These are phyloP conservation scores for Pseudolaguvia tuberculata DNA, from an alignment of 2,113 vertebrate species.

Conservation along the genomic window DNA sequence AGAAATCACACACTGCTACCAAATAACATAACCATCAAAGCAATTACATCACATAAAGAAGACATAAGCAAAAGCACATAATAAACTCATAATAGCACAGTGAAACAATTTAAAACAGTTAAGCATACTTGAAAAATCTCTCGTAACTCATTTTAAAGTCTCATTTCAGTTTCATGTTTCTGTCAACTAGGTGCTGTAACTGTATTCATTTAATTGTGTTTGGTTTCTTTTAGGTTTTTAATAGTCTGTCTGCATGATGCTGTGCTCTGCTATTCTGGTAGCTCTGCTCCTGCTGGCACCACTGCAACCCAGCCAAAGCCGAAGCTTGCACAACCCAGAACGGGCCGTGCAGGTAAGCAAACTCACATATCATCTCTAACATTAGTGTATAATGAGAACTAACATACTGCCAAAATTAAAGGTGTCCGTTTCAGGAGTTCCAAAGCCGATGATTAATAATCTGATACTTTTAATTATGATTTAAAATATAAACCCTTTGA, in stretches of 20 bases:
- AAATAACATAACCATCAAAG: background rate
- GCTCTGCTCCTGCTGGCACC: constrained; percentile 62
- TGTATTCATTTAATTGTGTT: background rate
- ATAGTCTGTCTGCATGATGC: constrained; percentile 55
- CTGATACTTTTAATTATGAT: constrained; percentile 1
- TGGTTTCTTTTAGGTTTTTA: background rate
- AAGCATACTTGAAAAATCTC: background rate
- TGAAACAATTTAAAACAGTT: background rate
- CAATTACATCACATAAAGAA: background rate
- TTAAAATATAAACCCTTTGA: constrained; percentile 26
- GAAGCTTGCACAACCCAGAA: constrained; percentile 63
- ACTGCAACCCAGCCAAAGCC: constrained; percentile 60
- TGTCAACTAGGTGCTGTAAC: background rate
- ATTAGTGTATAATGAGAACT: background rate
- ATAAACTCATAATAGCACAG: background rate
- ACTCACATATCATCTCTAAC: background rate
- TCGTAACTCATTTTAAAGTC: background rate
- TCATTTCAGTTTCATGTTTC: background rate
- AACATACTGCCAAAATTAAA: background rate
- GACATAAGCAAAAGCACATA: background rate
- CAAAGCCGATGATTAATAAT: constrained; percentile 37
- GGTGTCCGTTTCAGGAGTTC: background rate
- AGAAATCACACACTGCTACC: background rate
- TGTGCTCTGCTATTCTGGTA: constrained; percentile 65
- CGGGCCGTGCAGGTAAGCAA: constrained; percentile 66